phyloP scores from a whole-genome alignment of 2,888 invertebrate genomes.

The Synergus itoensis region DNA sequence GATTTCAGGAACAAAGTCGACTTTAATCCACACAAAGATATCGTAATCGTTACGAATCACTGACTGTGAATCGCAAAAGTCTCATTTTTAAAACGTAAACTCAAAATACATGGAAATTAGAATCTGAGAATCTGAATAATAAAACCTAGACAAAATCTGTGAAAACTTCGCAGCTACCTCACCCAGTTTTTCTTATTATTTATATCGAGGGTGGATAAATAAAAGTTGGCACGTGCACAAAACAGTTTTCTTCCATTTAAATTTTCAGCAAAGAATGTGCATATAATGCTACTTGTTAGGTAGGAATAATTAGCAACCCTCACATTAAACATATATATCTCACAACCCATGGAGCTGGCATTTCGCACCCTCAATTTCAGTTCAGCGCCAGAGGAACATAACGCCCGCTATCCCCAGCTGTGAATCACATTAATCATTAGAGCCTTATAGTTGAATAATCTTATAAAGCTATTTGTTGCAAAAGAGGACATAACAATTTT shows the following conservation, averaged over 20 bases:
- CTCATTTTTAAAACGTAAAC: no score
- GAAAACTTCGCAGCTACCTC: no score
- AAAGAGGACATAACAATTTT: background rate
- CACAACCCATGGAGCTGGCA: slow-evolving; percentile 48
- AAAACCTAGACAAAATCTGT: no score
- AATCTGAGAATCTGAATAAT: no score
- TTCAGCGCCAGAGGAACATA: slow-evolving; percentile 55
- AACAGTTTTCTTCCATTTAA: background rate
- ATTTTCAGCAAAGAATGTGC: background rate
- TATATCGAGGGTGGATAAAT: no score
- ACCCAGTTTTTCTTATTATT: no score
- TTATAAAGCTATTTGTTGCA: background rate
- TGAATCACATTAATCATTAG: slow-evolving; percentile 75
- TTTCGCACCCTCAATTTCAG: slow-evolving; percentile 48
- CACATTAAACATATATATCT: slow-evolving; percentile 46
- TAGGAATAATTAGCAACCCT: slow-evolving; percentile 52
- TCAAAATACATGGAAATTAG: no score
- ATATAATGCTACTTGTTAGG: background rate
- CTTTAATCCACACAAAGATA: slow-evolving; percentile 49
- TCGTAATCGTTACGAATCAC: slow-evolving; percentile 18
- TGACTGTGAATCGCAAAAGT: no score
- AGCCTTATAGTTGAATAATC: slow-evolving; percentile 46
- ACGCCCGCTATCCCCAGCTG: slow-evolving; percentile 74
- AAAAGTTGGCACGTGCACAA: background rate
- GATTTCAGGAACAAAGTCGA: slow-evolving; percentile 18